phyloP scores from a whole-genome alignment of 2,113 vertebrate genomes.

The Thomomys bottae region DNA sequence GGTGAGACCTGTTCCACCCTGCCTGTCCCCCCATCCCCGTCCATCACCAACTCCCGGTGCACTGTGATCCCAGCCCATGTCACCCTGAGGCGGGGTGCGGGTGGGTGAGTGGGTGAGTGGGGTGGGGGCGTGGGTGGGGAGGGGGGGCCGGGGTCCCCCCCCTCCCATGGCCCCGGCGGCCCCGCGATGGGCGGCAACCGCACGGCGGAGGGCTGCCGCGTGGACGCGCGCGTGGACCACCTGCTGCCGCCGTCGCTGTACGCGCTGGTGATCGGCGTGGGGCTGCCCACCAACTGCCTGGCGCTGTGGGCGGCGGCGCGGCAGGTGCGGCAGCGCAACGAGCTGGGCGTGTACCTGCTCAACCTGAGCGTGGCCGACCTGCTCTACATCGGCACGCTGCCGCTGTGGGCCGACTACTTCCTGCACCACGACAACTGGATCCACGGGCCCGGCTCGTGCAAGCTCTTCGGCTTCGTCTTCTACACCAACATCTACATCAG shows the following conservation, averaged over 20 bases:
- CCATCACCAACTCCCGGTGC: too few relatives aligned
- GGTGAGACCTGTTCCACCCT: too few relatives aligned
- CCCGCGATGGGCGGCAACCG: constrained; percentile 85
- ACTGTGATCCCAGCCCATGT: constrained; percentile 43
- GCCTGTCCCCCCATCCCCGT: too few relatives aligned
- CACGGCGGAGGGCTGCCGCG: constrained; percentile 87
- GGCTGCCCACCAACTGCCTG: constrained; percentile 93
- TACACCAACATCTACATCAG: constrained; percentile 97
- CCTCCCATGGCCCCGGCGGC: constrained; percentile 60
- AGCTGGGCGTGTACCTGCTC: constrained; percentile 94
- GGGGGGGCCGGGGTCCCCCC: constrained; percentile 80
- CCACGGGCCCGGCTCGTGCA: constrained; percentile 92
- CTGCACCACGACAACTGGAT: constrained; percentile 94
- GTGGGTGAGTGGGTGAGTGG: too few relatives aligned
- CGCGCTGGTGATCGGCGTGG: constrained; percentile 92
- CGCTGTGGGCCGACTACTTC: constrained; percentile 95
- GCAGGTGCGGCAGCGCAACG: constrained; percentile 93
- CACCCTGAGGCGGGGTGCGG: constrained; percentile 77
- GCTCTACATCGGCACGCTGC: constrained; percentile 93
- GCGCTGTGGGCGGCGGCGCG: constrained; percentile 94
- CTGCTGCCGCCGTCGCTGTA: constrained; percentile 94
- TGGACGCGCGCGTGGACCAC: constrained; percentile 93
- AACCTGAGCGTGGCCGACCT: constrained; percentile 95
- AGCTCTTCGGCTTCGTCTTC: constrained; percentile 94
- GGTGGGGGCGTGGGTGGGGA: not conserved